Conservation (phyloP, 2,888 invertebrate species). For the Sepioteuthis lessoniana region DNA sequence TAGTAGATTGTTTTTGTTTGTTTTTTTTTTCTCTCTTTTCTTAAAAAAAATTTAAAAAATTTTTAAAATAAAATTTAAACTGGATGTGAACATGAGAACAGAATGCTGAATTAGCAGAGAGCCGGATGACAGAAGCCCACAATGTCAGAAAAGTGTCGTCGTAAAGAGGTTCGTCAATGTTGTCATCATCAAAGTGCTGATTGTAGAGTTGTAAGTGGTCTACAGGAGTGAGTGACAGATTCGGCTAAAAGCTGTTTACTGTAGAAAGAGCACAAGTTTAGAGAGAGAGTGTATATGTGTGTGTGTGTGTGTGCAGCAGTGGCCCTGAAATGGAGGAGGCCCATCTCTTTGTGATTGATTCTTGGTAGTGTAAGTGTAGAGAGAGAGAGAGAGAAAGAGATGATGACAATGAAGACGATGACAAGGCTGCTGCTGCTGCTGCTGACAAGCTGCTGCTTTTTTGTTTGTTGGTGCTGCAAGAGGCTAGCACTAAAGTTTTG, state of each 20-base stretch:
- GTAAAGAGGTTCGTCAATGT: neutral
- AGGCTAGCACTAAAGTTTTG: neutral
- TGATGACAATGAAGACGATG: slow-evolving; percentile 38
- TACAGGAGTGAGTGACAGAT: neutral
- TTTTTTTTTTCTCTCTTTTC: neutral
- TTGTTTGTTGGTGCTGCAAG: slow-evolving; percentile 38
- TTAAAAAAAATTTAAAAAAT: neutral
- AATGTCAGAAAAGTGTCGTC: neutral
- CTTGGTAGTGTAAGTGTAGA: neutral
- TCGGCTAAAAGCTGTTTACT: slow-evolving; percentile 35
- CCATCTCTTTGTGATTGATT: neutral
- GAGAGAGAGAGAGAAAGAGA: neutral
- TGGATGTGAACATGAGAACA: neutral
- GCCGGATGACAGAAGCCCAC: neutral
- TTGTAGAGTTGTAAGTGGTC: neutral
- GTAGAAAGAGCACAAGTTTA: slow-evolving; percentile 23
- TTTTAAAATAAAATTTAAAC: no score
- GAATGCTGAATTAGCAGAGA: neutral
- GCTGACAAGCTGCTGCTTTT: neutral
- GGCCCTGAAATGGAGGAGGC: neutral
- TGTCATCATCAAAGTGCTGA: neutral
- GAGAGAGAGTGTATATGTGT: neutral
- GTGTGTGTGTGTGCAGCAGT: neutral
- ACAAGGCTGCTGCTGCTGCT: neutral
- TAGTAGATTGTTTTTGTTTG: neutral